Evolutionary conservation across 2,797 vertebrate species (phyloP), one percentile per base, ranked within the genome.

Genomic region (Pseudopleuronectes americanus): DNA sequence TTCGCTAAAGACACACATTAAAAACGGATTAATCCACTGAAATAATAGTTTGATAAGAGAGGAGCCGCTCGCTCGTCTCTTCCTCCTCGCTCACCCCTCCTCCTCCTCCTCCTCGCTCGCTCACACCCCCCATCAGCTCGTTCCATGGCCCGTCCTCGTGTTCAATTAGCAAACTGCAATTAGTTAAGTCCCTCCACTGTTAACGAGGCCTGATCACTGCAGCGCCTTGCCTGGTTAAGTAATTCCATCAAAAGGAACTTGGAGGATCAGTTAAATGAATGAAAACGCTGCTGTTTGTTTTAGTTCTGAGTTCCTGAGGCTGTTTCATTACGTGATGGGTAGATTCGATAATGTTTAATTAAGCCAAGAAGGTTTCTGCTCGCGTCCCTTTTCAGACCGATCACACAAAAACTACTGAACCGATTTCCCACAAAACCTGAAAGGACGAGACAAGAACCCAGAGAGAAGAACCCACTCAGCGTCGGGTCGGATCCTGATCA

Each of bases 11-110:
- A 92, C 91, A 86, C 91, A 90, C 93, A 94, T 94, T 95, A 94
- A 93, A 94, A 93, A 92, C 77, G 90, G 92, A 94, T 94, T 95
- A 94, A 95, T 94, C 90, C 92, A 72, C 88, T 91, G 91, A 93
- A 95, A 94, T 94, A 93, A 94, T 92, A 94, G 94, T 94, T 93
- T 93, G 93, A 94, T 95, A 95, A 94, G 93, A 92, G 84, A 71
- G 77, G 72, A 84, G 84, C 77, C 4, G 53, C 16, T 63, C 68
- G 64, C 74, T 79, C 83, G 65, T 38, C 77, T 77, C 68, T 85
- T 74, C 63, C 81, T n/a, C 75, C 68, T 75, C 84, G 74, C 77
- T 78, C 57, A 4, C 81, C 83, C 70, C 36, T 77, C 76, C 68
- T 83, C 75, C 62, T 80, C 24, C 24, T 14, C 75, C 73, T 76